These are phyloP conservation scores for Antedon mediterranea DNA, from an alignment of 53 echinoderm and acorn worm species.

Conservation along the genomic window DNA sequence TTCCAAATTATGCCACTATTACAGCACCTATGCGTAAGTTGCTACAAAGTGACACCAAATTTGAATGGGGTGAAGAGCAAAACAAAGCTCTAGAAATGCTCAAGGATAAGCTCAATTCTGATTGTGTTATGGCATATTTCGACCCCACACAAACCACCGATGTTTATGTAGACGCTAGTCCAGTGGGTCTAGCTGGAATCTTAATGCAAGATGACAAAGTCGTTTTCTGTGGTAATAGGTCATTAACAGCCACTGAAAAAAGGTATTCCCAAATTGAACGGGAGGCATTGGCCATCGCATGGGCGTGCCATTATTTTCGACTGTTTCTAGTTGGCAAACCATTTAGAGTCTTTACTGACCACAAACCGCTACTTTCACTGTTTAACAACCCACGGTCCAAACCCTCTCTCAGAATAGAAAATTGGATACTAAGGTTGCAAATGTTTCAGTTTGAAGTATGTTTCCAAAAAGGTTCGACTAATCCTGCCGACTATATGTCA, in stretches of 20 bases:
- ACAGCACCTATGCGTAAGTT: background rate
- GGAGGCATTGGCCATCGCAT: conserved; percentile 37
- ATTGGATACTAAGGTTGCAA: conserved; percentile 41
- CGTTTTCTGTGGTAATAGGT: conserved; percentile 23
- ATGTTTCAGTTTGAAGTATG: conserved; percentile 23
- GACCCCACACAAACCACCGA: background rate
- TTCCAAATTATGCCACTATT: background rate
- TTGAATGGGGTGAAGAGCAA: background rate
- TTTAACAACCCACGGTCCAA: conserved; percentile 37
- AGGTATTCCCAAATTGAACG: conserved; percentile 45
- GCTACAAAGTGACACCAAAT: background rate
- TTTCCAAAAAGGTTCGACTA: conserved; percentile 23
- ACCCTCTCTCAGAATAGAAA: conserved; percentile 33
- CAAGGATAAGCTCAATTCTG: background rate
- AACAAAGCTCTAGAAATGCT: background rate
- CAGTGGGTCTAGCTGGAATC: background rate
- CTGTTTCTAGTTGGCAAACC: conserved; percentile 26
- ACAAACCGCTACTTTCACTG: conserved; percentile 33
- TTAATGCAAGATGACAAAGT: background rate
- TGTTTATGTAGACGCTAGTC: background rate
- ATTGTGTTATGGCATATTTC: background rate
- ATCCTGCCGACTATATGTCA: conserved; percentile 55
- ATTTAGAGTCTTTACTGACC: conserved; percentile 26
- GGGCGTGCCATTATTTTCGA: conserved; percentile 35
- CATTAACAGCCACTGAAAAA: conserved; percentile 39